Percentiles rank a stretch among this genome's conserved stretches.
Evolutionary conservation across 2,113 vertebrate species (phyloP).

Genomic region (Tragulus kanchil): DNA sequence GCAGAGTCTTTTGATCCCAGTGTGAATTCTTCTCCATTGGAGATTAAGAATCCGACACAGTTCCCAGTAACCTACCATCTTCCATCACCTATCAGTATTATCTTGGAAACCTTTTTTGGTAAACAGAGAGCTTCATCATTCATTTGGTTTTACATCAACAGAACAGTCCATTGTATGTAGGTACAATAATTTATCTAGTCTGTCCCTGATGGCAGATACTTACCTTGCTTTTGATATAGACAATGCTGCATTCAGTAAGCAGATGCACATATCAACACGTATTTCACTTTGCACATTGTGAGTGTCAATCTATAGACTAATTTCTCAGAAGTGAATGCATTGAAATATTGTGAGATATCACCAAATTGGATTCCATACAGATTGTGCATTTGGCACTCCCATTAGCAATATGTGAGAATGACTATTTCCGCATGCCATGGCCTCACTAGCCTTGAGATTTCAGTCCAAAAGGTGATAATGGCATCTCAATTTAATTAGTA

Average conservation of each 20-base stretch:
- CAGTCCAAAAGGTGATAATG: not conserved
- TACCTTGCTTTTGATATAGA: slow-evolving; percentile 11
- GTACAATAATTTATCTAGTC: not conserved
- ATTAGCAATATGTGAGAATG: not conserved
- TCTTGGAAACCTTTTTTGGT: not conserved
- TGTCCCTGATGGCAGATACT: not conserved
- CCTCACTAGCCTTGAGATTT: not conserved
- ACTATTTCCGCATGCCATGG: not conserved
- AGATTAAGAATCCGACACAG: no score
- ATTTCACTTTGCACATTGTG: not conserved
- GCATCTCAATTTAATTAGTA: not conserved
- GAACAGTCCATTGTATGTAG: not conserved
- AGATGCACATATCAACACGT: not conserved
- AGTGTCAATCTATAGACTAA: not conserved
- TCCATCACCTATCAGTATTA: not conserved
- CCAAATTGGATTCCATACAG: not conserved
- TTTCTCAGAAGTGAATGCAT: not conserved
- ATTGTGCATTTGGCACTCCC: not conserved
- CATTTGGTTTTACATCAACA: not conserved
- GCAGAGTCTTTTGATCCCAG: no score
- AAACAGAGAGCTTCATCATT: not conserved
- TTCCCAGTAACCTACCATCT: no score
- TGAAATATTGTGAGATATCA: not conserved
- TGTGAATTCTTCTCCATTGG: no score
- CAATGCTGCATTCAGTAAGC: not conserved